Conservation (phyloP, 92 coral and sea anemone species). For the Diadumene lineata region DNA sequence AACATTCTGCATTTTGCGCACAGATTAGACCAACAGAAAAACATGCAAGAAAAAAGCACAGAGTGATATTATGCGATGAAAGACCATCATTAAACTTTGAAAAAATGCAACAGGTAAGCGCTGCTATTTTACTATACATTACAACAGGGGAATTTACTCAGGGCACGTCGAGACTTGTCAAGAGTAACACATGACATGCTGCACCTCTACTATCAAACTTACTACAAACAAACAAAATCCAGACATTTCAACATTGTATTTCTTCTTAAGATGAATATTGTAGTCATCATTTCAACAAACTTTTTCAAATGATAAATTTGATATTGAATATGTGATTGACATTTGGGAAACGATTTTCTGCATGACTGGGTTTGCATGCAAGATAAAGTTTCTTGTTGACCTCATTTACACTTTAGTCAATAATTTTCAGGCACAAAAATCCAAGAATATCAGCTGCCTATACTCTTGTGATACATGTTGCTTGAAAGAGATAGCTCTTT, state of each 20-base stretch:
- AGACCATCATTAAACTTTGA: constrained; percentile 95
- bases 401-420: constrained; percentile 2
- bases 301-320: too few species aligned
- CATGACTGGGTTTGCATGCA: constrained; percentile 2
- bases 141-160: constrained; percentile 9
- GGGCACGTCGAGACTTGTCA: neutral
- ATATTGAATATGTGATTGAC: constrained; percentile 15
- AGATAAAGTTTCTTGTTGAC: constrained; percentile 14
- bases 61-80: constrained; percentile 75
- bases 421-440: constrained; percentile 1
- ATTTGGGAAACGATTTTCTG: constrained; percentile 29
- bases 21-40: constrained; percentile 76
- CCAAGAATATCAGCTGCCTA: neutral
- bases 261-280: too few species aligned
- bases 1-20: constrained; percentile 83
- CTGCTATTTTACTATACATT: neutral
- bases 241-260: too few species aligned
- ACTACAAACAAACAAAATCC: neutral
- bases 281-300: too few species aligned
- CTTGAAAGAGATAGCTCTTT: neutral
- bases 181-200: neutral
- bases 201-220: neutral
- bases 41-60: constrained; percentile 89
- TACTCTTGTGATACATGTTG: neutral
- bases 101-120: constrained; percentile 97